Evolutionary conservation across 2,797 vertebrate genomes (phyloP), one percentile per base, ranked within the genome.

Genomic region (Furcifer pardalis): DNA sequence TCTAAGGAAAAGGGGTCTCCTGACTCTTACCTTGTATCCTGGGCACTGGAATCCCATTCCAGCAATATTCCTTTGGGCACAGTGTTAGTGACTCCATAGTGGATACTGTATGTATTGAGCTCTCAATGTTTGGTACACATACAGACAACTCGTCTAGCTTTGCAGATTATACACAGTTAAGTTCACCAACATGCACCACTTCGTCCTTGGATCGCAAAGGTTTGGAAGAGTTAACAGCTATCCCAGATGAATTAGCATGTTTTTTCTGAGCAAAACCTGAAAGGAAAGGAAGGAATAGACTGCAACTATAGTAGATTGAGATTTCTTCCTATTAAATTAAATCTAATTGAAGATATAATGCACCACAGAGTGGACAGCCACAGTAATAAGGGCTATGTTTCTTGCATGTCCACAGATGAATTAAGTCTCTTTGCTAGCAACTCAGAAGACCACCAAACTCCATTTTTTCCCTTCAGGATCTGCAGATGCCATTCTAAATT

Each of bases 261-360:
- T 81, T 93, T 86, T 88, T 91, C 90, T 92, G 87, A 90, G 87
- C 84, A 91, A 69, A 77, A 88, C 85, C 89, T 90, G 89, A 94
- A 93, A 92, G 92, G 75, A 79, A 71, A 85, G 85, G 75, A 85
- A 77, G n/a, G 72, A 69, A 92, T 81, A 91, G 79, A 84, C 81
- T 72, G 90, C 83, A 86, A 75, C 91, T 89, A 82, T 37, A 81
- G 90, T 87, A 92, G 87, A 93, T 87, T 91, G 90, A 93, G 83
- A 71, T 83, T 88, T 90, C 85, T 89, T 81, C 63, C 21, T 83
- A 62, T 89, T 92, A 92, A 93, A 94, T 94, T 93, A 93, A 93
- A 93, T 91, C 88, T 85, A 88, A 81, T 82, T 89, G 90, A 91
- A 92, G 88, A 92, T 77, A 80, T 85, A 89, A 90, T 82, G 77